phyloP scores from a whole-genome alignment of 1,140 invertebrate species.

The Antheraea mylitta region DNA sequence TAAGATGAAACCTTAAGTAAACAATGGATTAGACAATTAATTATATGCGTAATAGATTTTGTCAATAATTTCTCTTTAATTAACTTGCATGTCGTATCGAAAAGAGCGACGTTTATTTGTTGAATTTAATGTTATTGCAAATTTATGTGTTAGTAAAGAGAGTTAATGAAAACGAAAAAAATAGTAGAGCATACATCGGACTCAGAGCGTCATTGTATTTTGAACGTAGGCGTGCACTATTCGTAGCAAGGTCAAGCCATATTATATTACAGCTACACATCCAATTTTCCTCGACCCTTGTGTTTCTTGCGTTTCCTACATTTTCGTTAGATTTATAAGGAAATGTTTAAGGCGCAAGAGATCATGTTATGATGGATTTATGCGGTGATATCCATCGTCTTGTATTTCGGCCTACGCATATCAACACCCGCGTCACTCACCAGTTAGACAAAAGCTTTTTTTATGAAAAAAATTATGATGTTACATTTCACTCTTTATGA shows the following conservation, averaged over 20 bases:
- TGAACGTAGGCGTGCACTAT: slow-evolving; percentile 65
- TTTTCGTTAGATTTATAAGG: slow-evolving; percentile 12
- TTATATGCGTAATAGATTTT: too few relatives aligned
- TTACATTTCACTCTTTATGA: background rate
- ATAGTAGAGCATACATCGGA: slow-evolving; percentile 19
- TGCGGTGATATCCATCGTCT: slow-evolving; percentile 36
- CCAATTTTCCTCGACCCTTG: slow-evolving; percentile 46
- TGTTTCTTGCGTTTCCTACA: slow-evolving; percentile 20
- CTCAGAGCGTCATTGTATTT: slow-evolving; percentile 41
- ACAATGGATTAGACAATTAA: too few relatives aligned
- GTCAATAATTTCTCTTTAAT: background rate
- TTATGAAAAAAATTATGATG: slow-evolving; percentile 3
- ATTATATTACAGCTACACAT: slow-evolving; percentile 62
- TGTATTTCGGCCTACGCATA: slow-evolving; percentile 50
- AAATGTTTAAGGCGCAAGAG: slow-evolving; percentile 23
- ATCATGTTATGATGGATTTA: slow-evolving; percentile 38
- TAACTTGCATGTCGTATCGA: background rate
- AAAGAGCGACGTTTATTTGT: too few relatives aligned
- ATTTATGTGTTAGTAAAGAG: too few relatives aligned
- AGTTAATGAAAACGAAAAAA: slow-evolving; percentile 7
- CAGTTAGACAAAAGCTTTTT: slow-evolving; percentile 40
- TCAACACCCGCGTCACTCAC: slow-evolving; percentile 42
- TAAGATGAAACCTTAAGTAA: too few relatives aligned
- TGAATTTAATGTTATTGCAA: too few relatives aligned
- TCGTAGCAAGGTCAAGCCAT: slow-evolving; percentile 70